Evolutionary conservation across 1,140 invertebrate genomes (phyloP), one percentile per base, ranked within the genome.

Genomic region (Formica selysi): DNA sequence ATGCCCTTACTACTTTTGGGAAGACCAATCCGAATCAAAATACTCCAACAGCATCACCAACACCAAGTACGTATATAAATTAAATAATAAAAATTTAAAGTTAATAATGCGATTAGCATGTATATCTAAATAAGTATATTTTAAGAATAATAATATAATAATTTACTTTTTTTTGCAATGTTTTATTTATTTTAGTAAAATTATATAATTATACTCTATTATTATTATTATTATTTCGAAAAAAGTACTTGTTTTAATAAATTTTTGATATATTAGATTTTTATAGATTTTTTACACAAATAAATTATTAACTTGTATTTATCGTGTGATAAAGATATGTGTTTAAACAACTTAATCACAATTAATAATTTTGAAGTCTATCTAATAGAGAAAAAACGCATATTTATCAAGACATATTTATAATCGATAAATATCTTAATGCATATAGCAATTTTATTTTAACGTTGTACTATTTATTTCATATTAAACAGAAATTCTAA

Each of bases 1-100:
- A 92, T 87, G 96, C 96, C 6, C 94, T 97, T 41, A 97, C 96
- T 5, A 97, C 97, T 57, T 97, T 97, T 90, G 97, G 97, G 19
- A 97, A 97, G 93, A 96, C 96, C 76, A 96, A 96, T 87, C 94
- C 94, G 76, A 94, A 93, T 71, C 94, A 94, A 79, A 95, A 96
- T 26, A 94, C 95, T 68, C 95, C 95, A 61, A 96, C 96, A 5
- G 94, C 96, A 26, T 96, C 96, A 22, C 92, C 94, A 57, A 94
- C 93, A 22, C 96, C 96, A 92, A 95, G 96, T 96, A 94, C 95
- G 94, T 94, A 68, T 51, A 84, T n/a, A 36, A 74, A 51, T 51
- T 51, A 51, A 51, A 51, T 51, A 19, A 76, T 3, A 38, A 64
- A 54, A 64, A 44, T 48, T 84, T 65, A 64, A 80, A 68, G 16